phyloP scores from a whole-genome alignment of 2,888 invertebrate genomes.

The Dione vanillae region DNA sequence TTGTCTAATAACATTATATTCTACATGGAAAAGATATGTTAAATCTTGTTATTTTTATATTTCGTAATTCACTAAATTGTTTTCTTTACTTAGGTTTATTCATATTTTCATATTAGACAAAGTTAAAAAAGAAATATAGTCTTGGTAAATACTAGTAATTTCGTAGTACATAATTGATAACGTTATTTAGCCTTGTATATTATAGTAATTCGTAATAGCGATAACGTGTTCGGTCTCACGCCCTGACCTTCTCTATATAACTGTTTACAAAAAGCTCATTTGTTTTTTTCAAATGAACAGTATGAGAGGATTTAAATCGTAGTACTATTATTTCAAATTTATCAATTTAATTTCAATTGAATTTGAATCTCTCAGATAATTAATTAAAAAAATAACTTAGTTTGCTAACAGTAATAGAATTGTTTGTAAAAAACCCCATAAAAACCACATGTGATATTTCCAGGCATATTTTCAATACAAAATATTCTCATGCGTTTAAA shows the following conservation, averaged over 20 bases:
- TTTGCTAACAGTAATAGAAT: too few species aligned
- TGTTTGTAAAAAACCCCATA: too few species aligned
- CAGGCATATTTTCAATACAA: too few species aligned
- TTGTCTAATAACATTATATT: too few species aligned
- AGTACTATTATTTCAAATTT: background rate
- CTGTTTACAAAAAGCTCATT: slow-evolving; percentile 35
- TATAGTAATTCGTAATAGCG: slow-evolving; percentile 34
- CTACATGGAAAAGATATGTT: too few species aligned
- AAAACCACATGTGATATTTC: too few species aligned
- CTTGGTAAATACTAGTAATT: slow-evolving; percentile 34
- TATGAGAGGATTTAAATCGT: background rate
- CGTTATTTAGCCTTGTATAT: slow-evolving; percentile 38
- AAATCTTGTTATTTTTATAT: too few species aligned
- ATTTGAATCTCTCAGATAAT: too few species aligned
- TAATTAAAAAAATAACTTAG: too few species aligned
- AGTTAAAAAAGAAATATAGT: slow-evolving; percentile 34
- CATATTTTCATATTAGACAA: background rate
- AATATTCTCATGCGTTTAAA: too few species aligned
- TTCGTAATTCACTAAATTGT: background rate
- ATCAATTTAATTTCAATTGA: background rate
- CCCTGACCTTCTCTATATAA: slow-evolving; percentile 42
- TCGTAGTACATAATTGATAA: slow-evolving; percentile 43
- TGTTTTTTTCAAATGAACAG: slow-evolving; percentile 24
- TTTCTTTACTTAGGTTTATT: background rate
- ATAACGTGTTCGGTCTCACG: slow-evolving; percentile 46